Evolutionary conservation across 2,797 vertebrate species (phyloP).

Genomic region (Pantherophis alleghaniensis): DNA sequence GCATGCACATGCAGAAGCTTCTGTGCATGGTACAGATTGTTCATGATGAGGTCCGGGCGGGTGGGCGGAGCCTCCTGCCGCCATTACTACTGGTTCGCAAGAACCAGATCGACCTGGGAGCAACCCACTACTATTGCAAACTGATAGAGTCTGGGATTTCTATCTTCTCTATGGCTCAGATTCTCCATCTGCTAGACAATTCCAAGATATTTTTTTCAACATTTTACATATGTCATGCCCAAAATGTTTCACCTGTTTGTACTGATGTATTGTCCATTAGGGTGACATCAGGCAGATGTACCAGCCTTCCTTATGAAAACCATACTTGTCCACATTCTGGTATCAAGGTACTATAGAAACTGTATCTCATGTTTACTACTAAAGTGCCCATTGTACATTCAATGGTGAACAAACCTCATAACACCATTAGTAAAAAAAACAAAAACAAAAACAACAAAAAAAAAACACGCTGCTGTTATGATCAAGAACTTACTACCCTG

Average conservation of each 20-base stretch:
- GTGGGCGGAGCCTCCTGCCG: too few species aligned
- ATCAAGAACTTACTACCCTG: not conserved
- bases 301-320: not conserved
- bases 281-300: not conserved
- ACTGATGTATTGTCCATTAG: not conserved
- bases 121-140: not conserved
- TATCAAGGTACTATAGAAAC: not conserved
- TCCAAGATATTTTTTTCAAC: not conserved
- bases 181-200: not conserved
- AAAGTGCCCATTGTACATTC: not conserved
- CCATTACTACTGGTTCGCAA: too few species aligned
- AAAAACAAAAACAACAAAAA: too few species aligned
- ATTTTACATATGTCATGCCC: not conserved
- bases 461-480: not conserved
- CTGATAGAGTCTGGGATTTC: not conserved
- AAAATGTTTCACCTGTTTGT: not conserved
- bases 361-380: not conserved
- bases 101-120: too few species aligned
- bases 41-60: too few species aligned
- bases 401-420: not conserved
- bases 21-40: too few species aligned
- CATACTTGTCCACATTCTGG: not conserved
- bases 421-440: not conserved
- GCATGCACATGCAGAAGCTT: too few species aligned
- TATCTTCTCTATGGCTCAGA: not conserved